phyloP scores from a whole-genome alignment of 1,140 invertebrate genomes.

The Stegodyphus dumicola region DNA sequence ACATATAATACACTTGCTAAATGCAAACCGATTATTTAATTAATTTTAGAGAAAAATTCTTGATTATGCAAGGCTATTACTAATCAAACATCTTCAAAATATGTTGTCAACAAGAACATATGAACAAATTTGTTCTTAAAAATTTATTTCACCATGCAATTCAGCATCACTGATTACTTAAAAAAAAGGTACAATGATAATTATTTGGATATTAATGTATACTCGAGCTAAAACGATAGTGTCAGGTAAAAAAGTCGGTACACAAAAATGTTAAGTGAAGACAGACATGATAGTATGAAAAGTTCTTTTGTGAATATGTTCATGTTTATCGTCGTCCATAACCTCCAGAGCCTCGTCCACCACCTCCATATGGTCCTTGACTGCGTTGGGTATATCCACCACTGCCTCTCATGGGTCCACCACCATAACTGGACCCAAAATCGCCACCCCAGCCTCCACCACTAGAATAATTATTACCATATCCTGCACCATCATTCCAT shows the following conservation, averaged over 20 bases:
- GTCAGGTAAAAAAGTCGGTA: slow-evolving; percentile 4
- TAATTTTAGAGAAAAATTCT: too few species aligned
- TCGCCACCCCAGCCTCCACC: slow-evolving; percentile 31
- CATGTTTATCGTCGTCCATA: slow-evolving; percentile 17
- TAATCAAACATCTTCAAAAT: not conserved
- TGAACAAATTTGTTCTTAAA: not conserved
- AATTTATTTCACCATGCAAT: not conserved
- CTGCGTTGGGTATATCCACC: slow-evolving; percentile 54
- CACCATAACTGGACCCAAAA: slow-evolving; percentile 45
- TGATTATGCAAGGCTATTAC: too few species aligned
- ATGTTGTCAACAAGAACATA: not conserved
- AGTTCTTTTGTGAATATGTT: not conserved
- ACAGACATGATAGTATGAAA: not conserved
- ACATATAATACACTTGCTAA: too few species aligned
- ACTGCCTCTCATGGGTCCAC: slow-evolving; percentile 54
- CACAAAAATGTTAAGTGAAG: not conserved
- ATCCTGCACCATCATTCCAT: not conserved
- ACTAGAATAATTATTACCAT: slow-evolving; percentile 17
- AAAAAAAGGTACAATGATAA: not conserved
- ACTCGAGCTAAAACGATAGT: not conserved
- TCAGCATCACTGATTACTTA: not conserved
- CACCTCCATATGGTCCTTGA: slow-evolving; percentile 61
- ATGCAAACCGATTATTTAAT: too few species aligned
- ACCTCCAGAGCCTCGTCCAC: slow-evolving; percentile 25
- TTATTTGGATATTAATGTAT: not conserved